These are phyloP conservation scores for Porites lobata DNA, from an alignment of 92 coral and sea anemone species.

Conservation along the genomic window DNA sequence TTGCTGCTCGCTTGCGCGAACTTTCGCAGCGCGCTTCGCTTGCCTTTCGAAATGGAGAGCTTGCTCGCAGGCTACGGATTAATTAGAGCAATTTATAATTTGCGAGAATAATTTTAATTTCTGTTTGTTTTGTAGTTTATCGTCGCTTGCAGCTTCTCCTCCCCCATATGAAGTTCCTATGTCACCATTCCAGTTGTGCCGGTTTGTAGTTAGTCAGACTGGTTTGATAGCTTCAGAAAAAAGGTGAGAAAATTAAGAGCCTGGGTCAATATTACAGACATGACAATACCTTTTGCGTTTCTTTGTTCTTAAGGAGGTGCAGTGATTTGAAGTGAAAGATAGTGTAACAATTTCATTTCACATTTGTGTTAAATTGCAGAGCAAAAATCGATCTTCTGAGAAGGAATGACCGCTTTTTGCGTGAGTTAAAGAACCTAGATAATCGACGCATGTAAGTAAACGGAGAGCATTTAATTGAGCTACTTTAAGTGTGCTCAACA, in stretches of 20 bases:
- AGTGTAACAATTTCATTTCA: neutral
- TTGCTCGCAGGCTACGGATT: too few species aligned
- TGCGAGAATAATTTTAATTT: too few species aligned
- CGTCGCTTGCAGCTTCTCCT: slow-evolving; percentile 79
- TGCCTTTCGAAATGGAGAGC: too few species aligned
- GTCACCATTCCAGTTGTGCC: slow-evolving; percentile 96
- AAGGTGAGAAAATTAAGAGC: slow-evolving; percentile 64
- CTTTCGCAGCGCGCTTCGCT: too few species aligned
- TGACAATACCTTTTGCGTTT: too few species aligned
- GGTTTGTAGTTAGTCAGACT: slow-evolving; percentile 88
- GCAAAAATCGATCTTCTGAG: slow-evolving; percentile 87
- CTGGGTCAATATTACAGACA: too few species aligned
- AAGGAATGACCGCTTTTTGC: slow-evolving; percentile 89
- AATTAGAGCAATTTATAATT: too few species aligned
- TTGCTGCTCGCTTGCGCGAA: too few species aligned
- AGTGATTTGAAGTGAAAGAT: neutral
- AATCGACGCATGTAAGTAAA: slow-evolving; percentile 86
- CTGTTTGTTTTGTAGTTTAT: slow-evolving; percentile 36
- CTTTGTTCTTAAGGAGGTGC: neutral
- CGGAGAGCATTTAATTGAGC: neutral
- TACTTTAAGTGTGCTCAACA: neutral
- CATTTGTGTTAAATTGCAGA: slow-evolving; percentile 51
- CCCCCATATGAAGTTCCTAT: slow-evolving; percentile 82
- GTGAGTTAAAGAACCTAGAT: slow-evolving; percentile 95
- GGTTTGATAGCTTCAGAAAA: slow-evolving; percentile 96